Conservation (phyloP, 1,140 invertebrate genomes). For the Atopsyche davidsoni region DNA sequence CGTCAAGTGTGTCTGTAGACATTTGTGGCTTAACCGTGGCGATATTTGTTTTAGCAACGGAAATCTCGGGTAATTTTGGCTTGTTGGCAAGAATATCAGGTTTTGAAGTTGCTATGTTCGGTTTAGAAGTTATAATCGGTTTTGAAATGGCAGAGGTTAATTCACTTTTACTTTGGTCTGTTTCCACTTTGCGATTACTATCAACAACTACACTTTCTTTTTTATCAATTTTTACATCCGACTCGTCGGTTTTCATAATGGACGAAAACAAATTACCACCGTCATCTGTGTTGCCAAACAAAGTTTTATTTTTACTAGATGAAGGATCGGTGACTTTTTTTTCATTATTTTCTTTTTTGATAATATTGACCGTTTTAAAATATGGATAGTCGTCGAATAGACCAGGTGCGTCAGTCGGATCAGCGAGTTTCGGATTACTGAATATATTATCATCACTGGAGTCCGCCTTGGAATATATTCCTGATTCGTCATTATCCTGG, state of each 20-base stretch:
- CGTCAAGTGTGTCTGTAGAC: no score
- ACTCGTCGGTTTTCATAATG: slow-evolving; percentile 33
- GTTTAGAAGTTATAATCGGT: slow-evolving; percentile 1
- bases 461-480: no score
- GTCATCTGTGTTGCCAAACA: slow-evolving; percentile 13
- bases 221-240: slow-evolving; percentile 21
- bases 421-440: no score
- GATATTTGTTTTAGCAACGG: no score
- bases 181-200: no score
- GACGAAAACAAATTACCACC: slow-evolving; percentile 38
- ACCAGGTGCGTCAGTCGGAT: slow-evolving; percentile 2
- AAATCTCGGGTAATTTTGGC: slow-evolving; percentile 1
- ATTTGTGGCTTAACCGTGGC: no score
- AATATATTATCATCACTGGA: no score
- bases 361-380: slow-evolving; percentile 19
- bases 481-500: no score
- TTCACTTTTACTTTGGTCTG: no score
- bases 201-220: no score
- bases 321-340: slow-evolving; percentile 22
- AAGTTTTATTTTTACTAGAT: background rate
- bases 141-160: background rate
- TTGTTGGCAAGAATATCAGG: slow-evolving; percentile 1
- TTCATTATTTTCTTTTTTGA: slow-evolving; percentile 11
- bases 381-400: slow-evolving; percentile 22
- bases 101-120: background rate